Base-by-base conservation (phyloP, 2,113 vertebrate species). In the Mus musculus region DNA sequence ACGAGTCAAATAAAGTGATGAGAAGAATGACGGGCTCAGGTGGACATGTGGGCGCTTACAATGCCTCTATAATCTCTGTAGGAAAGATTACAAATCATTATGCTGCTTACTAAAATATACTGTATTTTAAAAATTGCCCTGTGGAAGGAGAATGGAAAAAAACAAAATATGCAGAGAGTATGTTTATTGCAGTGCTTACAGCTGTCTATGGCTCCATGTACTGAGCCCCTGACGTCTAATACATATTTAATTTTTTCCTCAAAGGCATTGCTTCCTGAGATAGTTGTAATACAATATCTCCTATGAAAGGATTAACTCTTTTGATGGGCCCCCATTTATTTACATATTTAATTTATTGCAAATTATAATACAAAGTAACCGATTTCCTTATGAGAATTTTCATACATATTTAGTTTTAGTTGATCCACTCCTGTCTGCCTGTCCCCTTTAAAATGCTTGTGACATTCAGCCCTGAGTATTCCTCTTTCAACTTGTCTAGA, bases 11-110 rank as follows among this genome's bases (percentile, higher is more conserved):
- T 42, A 84, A 78, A 78, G 72, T 0, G 2, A 77, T 54, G 8
- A 54, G 71, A 61, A 87, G 59, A 96, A 88, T 65, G 59, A 80
- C 49, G 28, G 56, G 85, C 28, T 71, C 78, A 78, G 52, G 73
- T 7, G 94, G 86, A 61, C 7, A 61, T 49, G 26, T 69, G 61
- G 42, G 6, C 3, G 71, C 78, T 90, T 90, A 73, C 39, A 39
- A 56, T 69, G 89, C 91, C 54, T 65, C 72, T 52, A 11, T 72
- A 90, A 82, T 33, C 59, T 46, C 33, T 59, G 54, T 14, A 42
- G 17, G 30, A 61, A 93, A 97, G 42, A 73, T 92, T 80, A 95
- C 36, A 95, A 65, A 69, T 86, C 52, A 94, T 88, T 56, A 63
- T 56, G 46, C 46, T 94, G 8, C 42, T 78, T 65, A 86, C 6